Evolutionary conservation across 2,113 vertebrate genomes (phyloP), one percentile per base, ranked within the genome.

Genomic region (Percina caprodes): DNA sequence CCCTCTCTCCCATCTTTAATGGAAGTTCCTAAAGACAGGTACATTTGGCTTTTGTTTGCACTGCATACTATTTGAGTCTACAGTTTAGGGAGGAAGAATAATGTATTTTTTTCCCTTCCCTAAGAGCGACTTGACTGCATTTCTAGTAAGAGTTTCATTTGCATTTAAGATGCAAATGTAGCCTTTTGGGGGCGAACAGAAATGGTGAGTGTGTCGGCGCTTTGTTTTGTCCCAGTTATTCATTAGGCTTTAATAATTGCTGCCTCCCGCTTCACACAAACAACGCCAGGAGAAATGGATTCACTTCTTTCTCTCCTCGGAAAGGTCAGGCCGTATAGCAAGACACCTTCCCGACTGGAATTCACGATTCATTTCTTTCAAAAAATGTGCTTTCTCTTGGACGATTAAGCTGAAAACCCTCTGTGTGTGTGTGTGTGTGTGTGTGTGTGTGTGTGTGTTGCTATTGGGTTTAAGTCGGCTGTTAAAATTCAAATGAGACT

Each of bases 81-180:
- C 35, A 51, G 65, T 26, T 60, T 11, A 65, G 60, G 21, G 35
- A 79, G 33, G 6, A 4, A 14, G 55, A 59, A 42, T 77, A 30
- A 24, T 58, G 39, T 45, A 55, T 14, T 33, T 16, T 46, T 60
- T 46, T 0, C 1, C 1, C 9, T 5, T 9, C 39, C 55, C 5
- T 2, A 18, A 46, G 66, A 75, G 68, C 4, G 35, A 73, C 33
- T 77, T 80, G 49, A 72, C 66, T 80, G 59, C 56, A 35, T 65
- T 74, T 80, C 0, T 18, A 77, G 46, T 60, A 80, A 82, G 72
- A 77, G 66, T 78, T 85, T 80, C 35, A 83, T 84, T 85, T 82
- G 73, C 77, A 78, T 92, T 92, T 79, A 77, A 91, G 84, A 92
- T 89, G 86, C 74, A 80, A 91, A 92, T 91, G 85, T 91, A 85